Percentiles rank a stretch among this genome's conserved stretches.
Evolutionary conservation across 2,113 vertebrate species (phyloP).

Genomic region (Verasper variegatus): DNA sequence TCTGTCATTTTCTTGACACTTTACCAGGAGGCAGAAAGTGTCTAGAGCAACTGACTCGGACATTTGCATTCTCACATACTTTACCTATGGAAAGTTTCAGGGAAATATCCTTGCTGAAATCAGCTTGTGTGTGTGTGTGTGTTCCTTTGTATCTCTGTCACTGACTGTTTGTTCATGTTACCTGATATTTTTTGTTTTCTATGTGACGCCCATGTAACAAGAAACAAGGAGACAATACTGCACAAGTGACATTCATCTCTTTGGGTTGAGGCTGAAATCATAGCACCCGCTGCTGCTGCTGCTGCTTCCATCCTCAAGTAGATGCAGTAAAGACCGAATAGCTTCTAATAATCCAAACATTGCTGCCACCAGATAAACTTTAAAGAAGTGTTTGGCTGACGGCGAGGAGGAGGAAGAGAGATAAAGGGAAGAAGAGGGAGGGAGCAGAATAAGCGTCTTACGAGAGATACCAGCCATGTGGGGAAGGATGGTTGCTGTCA

Average conservation of each 20-base stretch:
- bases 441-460: slow-evolving; percentile 18
- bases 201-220: slow-evolving; percentile 17
- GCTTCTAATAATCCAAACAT: slow-evolving; percentile 39
- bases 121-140: not conserved
- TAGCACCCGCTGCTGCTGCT: slow-evolving; percentile 3
- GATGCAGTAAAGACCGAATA: slow-evolving; percentile 32
- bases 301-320: slow-evolving; percentile 27
- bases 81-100: too few species aligned
- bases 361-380: slow-evolving; percentile 42
- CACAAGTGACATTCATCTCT: slow-evolving; percentile 44
- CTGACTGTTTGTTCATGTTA: not conserved
- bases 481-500: slow-evolving; percentile 39
- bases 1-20: too few species aligned
- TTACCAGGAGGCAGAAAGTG: too few species aligned
- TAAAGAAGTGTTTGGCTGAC: slow-evolving; percentile 37
- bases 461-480: slow-evolving; percentile 14
- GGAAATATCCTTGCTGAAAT: too few species aligned
- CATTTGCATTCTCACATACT: too few species aligned
- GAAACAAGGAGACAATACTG: slow-evolving; percentile 18
- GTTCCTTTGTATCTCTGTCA: not conserved
- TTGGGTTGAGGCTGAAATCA: slow-evolving; percentile 21
- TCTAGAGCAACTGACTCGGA: too few species aligned
- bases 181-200: slow-evolving; percentile 3
- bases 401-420: slow-evolving; percentile 27
- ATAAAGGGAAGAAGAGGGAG: slow-evolving; percentile 25